Evolutionary conservation across 2,888 invertebrate genomes (phyloP).

Genomic region (Corbicula japonica): DNA sequence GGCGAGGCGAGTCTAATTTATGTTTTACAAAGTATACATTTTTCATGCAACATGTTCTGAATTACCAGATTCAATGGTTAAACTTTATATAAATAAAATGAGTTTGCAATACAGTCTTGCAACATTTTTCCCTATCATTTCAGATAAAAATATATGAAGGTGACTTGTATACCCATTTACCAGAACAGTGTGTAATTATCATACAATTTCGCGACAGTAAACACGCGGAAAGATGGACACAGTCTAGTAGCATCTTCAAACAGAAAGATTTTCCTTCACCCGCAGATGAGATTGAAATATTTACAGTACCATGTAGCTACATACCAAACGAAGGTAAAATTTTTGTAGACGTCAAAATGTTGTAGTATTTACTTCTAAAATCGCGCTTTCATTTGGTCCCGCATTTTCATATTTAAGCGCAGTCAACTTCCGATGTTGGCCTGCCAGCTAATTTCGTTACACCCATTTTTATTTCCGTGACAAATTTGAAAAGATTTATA

Average conservation of each 20-base stretch:
- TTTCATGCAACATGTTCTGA: no score
- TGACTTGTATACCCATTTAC: slow-evolving; percentile 37
- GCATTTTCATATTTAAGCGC: neutral
- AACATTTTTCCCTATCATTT: neutral
- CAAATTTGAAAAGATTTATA: no score
- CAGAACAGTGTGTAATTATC: slow-evolving; percentile 46
- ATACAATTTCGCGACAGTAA: slow-evolving; percentile 37
- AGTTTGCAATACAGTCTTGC: no score
- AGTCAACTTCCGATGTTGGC: neutral
- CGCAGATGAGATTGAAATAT: slow-evolving; percentile 53
- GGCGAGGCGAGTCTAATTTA: no score
- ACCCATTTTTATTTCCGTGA: neutral
- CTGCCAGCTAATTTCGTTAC: neutral
- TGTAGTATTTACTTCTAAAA: neutral
- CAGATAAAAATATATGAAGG: slow-evolving; percentile 57
- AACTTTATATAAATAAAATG: no score
- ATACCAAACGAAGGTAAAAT: slow-evolving; percentile 50
- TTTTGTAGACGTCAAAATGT: neutral
- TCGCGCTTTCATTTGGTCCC: neutral
- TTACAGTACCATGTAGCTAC: slow-evolving; percentile 49
- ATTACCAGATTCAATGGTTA: no score
- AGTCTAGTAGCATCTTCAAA: slow-evolving; percentile 56
- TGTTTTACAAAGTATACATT: no score
- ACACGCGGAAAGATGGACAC: slow-evolving; percentile 42
- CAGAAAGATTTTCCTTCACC: slow-evolving; percentile 61